phyloP scores from a whole-genome alignment of 2,113 vertebrate genomes.

The Hemiprocne comata region DNA sequence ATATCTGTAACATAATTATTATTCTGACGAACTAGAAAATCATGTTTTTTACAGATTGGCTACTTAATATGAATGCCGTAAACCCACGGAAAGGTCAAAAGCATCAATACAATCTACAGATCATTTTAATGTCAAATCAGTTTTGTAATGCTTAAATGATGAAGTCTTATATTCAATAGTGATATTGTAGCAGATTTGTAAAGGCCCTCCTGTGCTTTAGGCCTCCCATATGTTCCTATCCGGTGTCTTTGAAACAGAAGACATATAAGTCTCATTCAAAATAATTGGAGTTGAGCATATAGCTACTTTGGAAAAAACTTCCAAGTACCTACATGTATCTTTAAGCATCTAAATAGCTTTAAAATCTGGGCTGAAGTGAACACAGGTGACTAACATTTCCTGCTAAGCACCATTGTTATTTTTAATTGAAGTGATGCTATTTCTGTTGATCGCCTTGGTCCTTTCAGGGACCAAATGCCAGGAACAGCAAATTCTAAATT shows the following conservation, averaged over 20 bases:
- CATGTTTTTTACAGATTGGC: neutral
- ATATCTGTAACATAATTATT: neutral
- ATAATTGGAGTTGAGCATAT: neutral
- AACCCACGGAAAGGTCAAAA: neutral
- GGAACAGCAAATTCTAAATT: constrained; percentile 4
- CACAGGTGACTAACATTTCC: neutral
- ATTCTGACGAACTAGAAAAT: neutral
- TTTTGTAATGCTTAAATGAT: neutral
- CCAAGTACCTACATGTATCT: neutral
- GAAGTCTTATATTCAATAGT: neutral
- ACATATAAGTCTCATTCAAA: neutral
- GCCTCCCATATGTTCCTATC: neutral
- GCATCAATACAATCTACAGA: neutral
- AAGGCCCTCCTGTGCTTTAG: neutral
- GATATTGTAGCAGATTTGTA: neutral
- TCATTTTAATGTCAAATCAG: neutral
- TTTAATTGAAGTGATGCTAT: constrained; percentile 7
- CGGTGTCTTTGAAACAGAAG: neutral
- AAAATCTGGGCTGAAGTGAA: neutral
- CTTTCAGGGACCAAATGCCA: neutral
- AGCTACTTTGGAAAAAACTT: neutral
- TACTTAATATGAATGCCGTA: neutral
- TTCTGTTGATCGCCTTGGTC: neutral
- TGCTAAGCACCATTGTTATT: neutral
- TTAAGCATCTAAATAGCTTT: neutral